phyloP scores from a whole-genome alignment of 2,888 invertebrate species.

The Yponomeuta malinellus region DNA sequence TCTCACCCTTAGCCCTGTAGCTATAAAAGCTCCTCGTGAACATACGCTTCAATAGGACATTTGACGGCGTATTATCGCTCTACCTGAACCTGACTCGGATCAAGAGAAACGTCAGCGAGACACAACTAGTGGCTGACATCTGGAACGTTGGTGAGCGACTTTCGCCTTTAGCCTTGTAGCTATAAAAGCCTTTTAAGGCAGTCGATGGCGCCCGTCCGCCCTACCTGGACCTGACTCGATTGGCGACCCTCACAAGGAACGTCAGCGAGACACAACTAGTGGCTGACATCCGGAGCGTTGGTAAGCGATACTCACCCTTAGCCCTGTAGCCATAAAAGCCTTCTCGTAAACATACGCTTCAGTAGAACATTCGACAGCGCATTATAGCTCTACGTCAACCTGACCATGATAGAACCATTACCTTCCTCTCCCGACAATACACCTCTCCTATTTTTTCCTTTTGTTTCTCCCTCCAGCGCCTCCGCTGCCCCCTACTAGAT shows the following conservation, averaged over 20 bases:
- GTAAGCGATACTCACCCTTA: constrained; percentile 53
- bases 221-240: constrained; percentile 77
- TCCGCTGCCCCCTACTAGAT: not conserved
- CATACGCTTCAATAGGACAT: too few species aligned
- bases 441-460: not conserved
- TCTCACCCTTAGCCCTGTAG: not conserved
- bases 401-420: too few species aligned
- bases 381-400: too few species aligned
- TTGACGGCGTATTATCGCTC: too few species aligned
- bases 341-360: too few species aligned
- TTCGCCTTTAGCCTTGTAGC: not conserved
- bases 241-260: constrained; percentile 83
- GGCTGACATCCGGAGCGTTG: constrained; percentile 84
- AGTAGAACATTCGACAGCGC: too few species aligned
- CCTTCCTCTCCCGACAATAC: too few species aligned
- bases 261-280: constrained; percentile 92
- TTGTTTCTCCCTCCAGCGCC: not conserved
- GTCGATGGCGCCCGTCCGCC: constrained; percentile 63
- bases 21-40: too few species aligned
- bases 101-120: constrained; percentile 76
- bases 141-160: constrained; percentile 80
- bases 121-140: constrained; percentile 79
- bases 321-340: too few species aligned
- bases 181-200: too few species aligned
- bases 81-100: too few species aligned